Evolutionary conservation across 2,113 vertebrate genomes (phyloP).

Genomic region (Eublepharis macularius): DNA sequence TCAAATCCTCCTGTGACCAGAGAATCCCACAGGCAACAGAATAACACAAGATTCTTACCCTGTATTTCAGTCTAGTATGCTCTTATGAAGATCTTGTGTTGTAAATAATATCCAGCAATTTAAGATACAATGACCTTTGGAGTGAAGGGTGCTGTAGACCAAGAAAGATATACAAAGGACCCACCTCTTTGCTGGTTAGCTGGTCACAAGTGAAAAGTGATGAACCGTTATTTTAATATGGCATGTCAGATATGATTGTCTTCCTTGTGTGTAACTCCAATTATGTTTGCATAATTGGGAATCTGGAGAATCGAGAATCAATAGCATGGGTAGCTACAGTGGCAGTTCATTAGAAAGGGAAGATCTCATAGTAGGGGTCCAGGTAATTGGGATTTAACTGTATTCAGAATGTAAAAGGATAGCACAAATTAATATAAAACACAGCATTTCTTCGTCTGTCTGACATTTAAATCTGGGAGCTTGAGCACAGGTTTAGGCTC

Average conservation of each 20-base stretch:
- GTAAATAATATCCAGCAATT: background rate
- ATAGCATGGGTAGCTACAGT: background rate
- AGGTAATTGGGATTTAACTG: slow-evolving; percentile 11
- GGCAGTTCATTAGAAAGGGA: slow-evolving; percentile 7
- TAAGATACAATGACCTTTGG: background rate
- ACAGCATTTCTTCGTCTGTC: background rate
- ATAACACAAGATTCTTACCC: background rate
- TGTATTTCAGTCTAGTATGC: background rate
- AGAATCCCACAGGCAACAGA: no score
- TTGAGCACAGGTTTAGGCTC: background rate
- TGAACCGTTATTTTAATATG: background rate
- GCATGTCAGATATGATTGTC: background rate
- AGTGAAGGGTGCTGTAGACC: background rate
- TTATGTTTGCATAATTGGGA: slow-evolving; percentile 13
- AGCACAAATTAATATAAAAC: background rate
- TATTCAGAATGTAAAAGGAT: background rate
- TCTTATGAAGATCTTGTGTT: no score
- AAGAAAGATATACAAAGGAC: background rate
- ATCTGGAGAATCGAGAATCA: background rate
- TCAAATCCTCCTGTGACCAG: no score
- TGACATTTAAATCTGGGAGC: slow-evolving; percentile 10
- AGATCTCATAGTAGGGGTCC: background rate
- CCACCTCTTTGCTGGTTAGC: background rate
- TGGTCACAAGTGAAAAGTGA: background rate
- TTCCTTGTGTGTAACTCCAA: background rate